Evolutionary conservation across 2,113 vertebrate genomes (phyloP), one percentile per base, ranked within the genome.

Genomic region (Electrona antarctica): DNA sequence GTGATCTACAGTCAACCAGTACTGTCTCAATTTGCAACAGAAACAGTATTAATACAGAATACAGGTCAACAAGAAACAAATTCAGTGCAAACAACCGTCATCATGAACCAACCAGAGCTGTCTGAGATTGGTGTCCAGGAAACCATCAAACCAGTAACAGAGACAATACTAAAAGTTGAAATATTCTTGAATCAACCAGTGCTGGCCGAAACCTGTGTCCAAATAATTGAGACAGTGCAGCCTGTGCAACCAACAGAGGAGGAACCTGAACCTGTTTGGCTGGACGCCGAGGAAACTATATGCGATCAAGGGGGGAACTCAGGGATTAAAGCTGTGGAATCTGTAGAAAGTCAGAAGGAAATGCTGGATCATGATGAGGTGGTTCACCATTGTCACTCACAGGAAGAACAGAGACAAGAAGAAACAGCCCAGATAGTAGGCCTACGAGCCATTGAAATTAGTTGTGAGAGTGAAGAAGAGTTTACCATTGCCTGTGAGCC

Each of bases 261-360:
- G 29, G 87, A 88, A 49, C 62, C 33, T 7, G 86, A 92, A 7
- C 83, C 93, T 1, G 80, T 90, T 45, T 91, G 91, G 92, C 72
- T 90, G 80, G 89, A 93, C 61, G 92, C 90, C 0, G 77, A 88
- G 76, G 91, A 91, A 67, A 64, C 81, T 21, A 65, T 91, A 3
- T 15, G 49, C 11, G 54, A 11, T 54, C 69, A 70, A 51, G 68
- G 60, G 46, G 29, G 69, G 61, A 46, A 21, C 1, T 21, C 61
- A 4, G 55, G 63, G 13, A 10, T 6, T n/a, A 46, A 70, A 62
- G 50, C 46, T 12, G 64, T 74, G 7, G 71, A 80, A 64, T 46
- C 48, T 11, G 15, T 6, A 0, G 21, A 68, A 51, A n/a, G 8
- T 21, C 58, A n/a, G 12, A 4, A 41, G 0, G 52, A 61, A 15